Conservation (phyloP, 2,113 vertebrate genomes). For the Capreolus pygargus region DNA sequence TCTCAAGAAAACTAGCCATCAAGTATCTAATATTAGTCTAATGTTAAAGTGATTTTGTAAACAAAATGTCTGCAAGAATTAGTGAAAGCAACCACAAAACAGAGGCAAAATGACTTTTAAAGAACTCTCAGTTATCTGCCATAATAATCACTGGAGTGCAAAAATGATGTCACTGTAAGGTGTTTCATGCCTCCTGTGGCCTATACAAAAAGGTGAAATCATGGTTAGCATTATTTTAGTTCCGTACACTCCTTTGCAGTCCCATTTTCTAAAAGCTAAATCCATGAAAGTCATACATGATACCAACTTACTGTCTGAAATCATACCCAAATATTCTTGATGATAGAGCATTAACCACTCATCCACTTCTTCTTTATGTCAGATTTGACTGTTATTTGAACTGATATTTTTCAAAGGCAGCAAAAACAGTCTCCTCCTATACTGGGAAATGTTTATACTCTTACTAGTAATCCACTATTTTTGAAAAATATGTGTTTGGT, state of each 20-base stretch:
- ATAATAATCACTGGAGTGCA: background rate
- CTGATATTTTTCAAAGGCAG: background rate
- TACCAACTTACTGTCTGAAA: background rate
- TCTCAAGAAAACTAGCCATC: background rate
- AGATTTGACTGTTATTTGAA: background rate
- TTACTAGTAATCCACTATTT: background rate
- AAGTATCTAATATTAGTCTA: background rate
- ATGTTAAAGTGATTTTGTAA: background rate
- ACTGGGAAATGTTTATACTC: background rate
- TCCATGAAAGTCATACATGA: background rate
- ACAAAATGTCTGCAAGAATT: conserved; percentile 1
- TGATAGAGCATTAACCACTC: background rate
- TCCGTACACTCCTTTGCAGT: background rate
- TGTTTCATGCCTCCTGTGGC: background rate
- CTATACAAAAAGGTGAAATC: background rate
- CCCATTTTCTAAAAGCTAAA: background rate
- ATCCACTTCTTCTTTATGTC: background rate
- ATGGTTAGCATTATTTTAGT: background rate
- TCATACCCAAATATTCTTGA: background rate
- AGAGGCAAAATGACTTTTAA: background rate
- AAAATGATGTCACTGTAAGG: background rate
- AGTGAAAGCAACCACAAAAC: background rate
- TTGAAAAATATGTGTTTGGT: background rate
- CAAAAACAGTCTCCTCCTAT: background rate
- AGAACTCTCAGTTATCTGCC: background rate